Evolutionary conservation across 2,888 invertebrate species (phyloP), one percentile per base, ranked within the genome.

Genomic region (Nephrocerus scutellatus): DNA sequence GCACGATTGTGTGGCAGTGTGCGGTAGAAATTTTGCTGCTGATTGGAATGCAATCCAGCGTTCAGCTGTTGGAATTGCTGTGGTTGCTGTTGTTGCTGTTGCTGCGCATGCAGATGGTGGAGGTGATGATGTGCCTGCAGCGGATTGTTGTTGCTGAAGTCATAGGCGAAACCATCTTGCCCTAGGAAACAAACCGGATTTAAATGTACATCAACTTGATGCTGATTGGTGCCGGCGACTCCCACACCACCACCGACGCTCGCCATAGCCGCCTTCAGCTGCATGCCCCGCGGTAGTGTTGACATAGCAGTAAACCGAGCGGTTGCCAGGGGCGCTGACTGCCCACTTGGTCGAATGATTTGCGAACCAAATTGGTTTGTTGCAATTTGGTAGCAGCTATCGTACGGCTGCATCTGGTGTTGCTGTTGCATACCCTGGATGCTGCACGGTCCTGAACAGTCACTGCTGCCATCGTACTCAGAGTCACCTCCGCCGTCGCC

Each of bases 121-220:
- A 47, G 46, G 34, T 50, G 51, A 33, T 45, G 46, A 6, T 44
- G 43, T n/a, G 49, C 44, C n/a, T 46, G 41, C 30, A 47, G 46
- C 20, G 45, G 47, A 50, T 69, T 70, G 43, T 63, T 65, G 48
- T 63, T 68, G 46, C 65, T 65, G 23, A 64, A 65, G 46, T 66
- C 66, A 25, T 67, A 67, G 26, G 83, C 73, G 6, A 86, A 86
- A n/a, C 82, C 85, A 47, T 87, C 86, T 48, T 77, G 77, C 51
- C 83, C 82, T 50, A 84, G 69, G 60, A 85, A 82, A 57, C 79
- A 80, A n/a, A 81, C 79, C 1, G 83, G 82, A 61, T 81, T 82
- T 35, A 84, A 69, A 56, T 82, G 83, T 9, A 83, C 82, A 57
- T 83, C 82, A 6, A 82, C 81, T 8, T 81, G 77, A 54, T 80